Percentiles rank a stretch among this genome's conserved stretches.
These are phyloP conservation scores for Leptoteleia sp. DNA, from an alignment of 1,140 invertebrate genomes.

Conservation along the genomic window DNA sequence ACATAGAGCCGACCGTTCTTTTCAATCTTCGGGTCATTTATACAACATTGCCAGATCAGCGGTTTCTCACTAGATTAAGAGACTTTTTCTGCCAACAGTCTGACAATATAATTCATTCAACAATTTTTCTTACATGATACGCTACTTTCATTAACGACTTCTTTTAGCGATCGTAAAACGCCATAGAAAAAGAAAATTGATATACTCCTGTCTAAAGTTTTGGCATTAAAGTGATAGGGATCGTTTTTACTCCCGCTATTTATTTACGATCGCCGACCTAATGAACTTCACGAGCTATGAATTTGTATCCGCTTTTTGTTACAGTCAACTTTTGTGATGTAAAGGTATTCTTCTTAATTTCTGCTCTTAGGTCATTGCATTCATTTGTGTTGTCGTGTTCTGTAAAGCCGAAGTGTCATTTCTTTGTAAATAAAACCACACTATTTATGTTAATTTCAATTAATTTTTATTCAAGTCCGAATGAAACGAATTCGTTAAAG, in stretches of 20 bases:
- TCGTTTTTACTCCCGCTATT: slow-evolving; percentile 57
- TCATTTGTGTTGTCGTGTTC: slow-evolving; percentile 16
- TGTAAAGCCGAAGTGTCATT: no score
- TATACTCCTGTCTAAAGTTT: slow-evolving; percentile 63
- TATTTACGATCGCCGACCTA: slow-evolving; percentile 55
- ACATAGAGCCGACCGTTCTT: slow-evolving; percentile 40
- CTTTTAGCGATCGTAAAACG: slow-evolving; percentile 58
- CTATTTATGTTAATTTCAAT: no score
- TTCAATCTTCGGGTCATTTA: slow-evolving; percentile 60
- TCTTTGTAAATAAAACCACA: no score
- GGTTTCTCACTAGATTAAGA: slow-evolving; percentile 64
- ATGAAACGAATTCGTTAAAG: no score
- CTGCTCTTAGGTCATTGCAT: not conserved
- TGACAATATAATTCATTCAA: slow-evolving; percentile 63
- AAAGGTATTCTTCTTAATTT: slow-evolving; percentile 35
- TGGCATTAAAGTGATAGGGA: slow-evolving; percentile 58
- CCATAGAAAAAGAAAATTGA: slow-evolving; percentile 62
- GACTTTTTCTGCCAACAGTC: slow-evolving; percentile 54
- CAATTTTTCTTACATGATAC: slow-evolving; percentile 60
- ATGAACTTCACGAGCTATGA: slow-evolving; percentile 53
- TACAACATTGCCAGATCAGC: slow-evolving; percentile 63
- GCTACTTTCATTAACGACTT: slow-evolving; percentile 64
- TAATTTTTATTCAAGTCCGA: no score
- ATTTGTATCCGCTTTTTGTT: slow-evolving; percentile 48
- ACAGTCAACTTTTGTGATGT: slow-evolving; percentile 8